Base-by-base conservation (phyloP, 2,797 vertebrate species). In the Poeciliopsis presidionis region DNA sequence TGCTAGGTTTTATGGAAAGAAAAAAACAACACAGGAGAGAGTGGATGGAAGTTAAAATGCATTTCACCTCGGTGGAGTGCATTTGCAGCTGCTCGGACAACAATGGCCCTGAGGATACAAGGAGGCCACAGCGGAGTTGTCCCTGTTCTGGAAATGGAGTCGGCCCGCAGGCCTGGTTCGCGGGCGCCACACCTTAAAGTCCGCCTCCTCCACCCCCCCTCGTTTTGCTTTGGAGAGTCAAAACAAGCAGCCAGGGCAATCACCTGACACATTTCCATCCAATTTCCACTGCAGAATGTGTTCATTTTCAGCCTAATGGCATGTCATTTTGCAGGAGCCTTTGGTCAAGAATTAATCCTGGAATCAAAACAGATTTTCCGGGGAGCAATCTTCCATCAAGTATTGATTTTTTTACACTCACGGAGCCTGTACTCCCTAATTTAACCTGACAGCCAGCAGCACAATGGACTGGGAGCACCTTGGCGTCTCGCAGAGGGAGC, bases 371-470 rank as follows among this genome's bases (percentile, higher is more conserved):
- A 99, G 97, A 99, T 99, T 99, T 99, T 99, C 97, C 94, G 89
- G 97, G 96, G 98, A 99, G 97, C 97, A 99, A 98, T 99, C 98
- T 98, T 98, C 98, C 98, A 98, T 99, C 98, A 98, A 97, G 97
- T 99, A 99, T 99, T 98, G 98, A 99, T 99, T 99, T 98, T 98
- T 98, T 98, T 99, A 99, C 97, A 99, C 97, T 99, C 97, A 97
- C 97, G 91, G 97, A 97, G 97, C 96, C 97, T 97, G 98, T 99
- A 98, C 96, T 98, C 97, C 96, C 97, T 99, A 99, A 99, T 99
- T 99, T 99, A 99, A 99, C 96, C 97, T 99, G 98, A 99, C 98
- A 99, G 97, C 97, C 96, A 96, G 97, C 95, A 96, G 96, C 97
- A 98, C 97, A 98, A 98, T 99, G 97, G 97, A 96, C 96, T 97